Percentiles rank a stretch among this genome's conserved stretches.
phyloP scores from a whole-genome alignment of 2,888 invertebrate species.

The Dolichomitus sp. region DNA sequence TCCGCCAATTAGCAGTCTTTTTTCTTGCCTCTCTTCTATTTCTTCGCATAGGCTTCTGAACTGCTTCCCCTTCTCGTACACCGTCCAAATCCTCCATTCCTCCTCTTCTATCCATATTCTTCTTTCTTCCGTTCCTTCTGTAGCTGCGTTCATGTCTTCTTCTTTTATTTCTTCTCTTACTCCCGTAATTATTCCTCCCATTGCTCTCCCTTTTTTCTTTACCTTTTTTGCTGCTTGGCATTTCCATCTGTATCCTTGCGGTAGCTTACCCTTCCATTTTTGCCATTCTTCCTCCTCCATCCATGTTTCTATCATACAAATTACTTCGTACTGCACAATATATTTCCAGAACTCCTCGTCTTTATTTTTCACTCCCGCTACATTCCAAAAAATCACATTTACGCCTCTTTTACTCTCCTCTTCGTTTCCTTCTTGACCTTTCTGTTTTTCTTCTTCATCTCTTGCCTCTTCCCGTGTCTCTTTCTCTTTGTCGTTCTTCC shows the following conservation, averaged over 20 bases:
- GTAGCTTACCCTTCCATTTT: neutral
- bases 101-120: neutral
- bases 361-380: slow-evolving; percentile 28
- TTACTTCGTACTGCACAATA: slow-evolving; percentile 13
- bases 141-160: slow-evolving; percentile 20
- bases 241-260: slow-evolving; percentile 23
- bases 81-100: neutral
- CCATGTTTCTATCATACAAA: slow-evolving; percentile 42
- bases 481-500: neutral
- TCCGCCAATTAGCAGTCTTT: slow-evolving; percentile 15
- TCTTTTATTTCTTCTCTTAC: slow-evolving; percentile 21
- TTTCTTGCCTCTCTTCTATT: slow-evolving; percentile 19
- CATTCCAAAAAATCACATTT: slow-evolving; percentile 32
- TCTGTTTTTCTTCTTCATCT: neutral
- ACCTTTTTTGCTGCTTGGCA: slow-evolving; percentile 21
- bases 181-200: slow-evolving; percentile 27
- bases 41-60: neutral
- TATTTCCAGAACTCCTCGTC: slow-evolving; percentile 28
- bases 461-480: neutral
- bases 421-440: neutral
- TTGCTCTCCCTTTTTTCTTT: slow-evolving; percentile 44
- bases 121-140: too few relatives aligned
- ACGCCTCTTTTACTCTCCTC: neutral
- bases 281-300: slow-evolving; percentile 33
- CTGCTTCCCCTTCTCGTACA: slow-evolving; percentile 2